phyloP scores from a whole-genome alignment of 2,113 vertebrate genomes.

The Heloderma charlesbogerti region DNA sequence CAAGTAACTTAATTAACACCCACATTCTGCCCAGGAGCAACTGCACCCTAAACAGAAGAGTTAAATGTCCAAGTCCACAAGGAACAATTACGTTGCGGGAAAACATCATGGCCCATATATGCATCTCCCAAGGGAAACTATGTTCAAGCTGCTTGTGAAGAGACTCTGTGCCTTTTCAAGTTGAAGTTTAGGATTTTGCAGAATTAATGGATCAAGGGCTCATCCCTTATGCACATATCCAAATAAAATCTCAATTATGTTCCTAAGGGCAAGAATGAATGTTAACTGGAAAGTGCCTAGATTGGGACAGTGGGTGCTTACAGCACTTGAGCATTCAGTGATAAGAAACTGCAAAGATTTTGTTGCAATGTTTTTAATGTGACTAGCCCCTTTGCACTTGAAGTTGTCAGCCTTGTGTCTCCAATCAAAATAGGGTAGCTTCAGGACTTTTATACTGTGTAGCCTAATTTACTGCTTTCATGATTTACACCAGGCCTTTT shows the following conservation, averaged over 20 bases:
- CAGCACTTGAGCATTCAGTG: background rate
- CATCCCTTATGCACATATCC: rapidly evolving
- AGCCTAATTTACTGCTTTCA: background rate
- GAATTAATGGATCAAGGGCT: background rate
- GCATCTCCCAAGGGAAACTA: conserved; percentile 1
- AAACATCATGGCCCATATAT: conserved; percentile 1
- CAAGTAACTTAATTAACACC: conserved; percentile 64
- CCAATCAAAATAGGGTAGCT: background rate
- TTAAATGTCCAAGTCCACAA: conserved; percentile 42
- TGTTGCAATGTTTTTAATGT: background rate
- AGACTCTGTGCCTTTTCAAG: background rate
- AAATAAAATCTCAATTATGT: rapidly evolving
- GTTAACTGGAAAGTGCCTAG: background rate
- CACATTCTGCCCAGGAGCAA: conserved; percentile 42
- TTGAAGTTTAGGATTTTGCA: background rate
- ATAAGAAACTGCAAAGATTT: background rate
- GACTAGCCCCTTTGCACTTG: rapidly evolving
- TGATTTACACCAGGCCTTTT: background rate
- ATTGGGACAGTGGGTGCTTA: background rate
- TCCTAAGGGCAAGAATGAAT: background rate
- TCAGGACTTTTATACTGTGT: background rate
- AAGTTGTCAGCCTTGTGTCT: background rate
- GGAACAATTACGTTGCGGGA: conserved; percentile 59
- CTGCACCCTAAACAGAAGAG: conserved; percentile 53
- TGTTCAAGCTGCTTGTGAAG: background rate